Base-by-base conservation (phyloP, 2,797 vertebrate species). In the Aldrovandia affinis region DNA sequence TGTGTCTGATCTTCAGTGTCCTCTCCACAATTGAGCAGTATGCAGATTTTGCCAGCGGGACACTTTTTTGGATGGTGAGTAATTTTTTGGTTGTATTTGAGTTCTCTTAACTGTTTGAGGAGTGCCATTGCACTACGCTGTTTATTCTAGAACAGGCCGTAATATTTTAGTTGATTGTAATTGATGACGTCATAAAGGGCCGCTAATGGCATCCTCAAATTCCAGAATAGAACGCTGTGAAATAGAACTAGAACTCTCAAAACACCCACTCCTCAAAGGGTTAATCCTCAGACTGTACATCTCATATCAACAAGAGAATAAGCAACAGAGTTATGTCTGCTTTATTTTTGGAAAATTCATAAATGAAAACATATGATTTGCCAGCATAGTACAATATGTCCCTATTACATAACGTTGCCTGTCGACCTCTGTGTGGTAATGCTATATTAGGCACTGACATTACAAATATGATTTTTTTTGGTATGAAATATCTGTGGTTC, bases 21-120 rank as follows among this genome's bases (percentile, higher is more conserved):
- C 92, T 98, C 20, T 98, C 97, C 87, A 97, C 97, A 39, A 96
- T 97, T 91, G 97, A 97, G 82, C 95, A 96, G 84, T 97, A 97
- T 90, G 95, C 96, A 83, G 97, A 97, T 33, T 96, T 97, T 84
- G 96, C 97, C 84, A 96, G 93, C 1, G 97, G 96, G 85, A 96
- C 95, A 0, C 96, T 98, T 77, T 97, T 97, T 88, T 98, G 97
- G 97, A 97, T 97, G 96, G 97, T 97, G 90, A 97, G 96, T 94
- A 47, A 0, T 33, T 30, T 9, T 39, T 14, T 22, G 12, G 6
- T 42, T 39, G 33, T 55, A n/a, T n/a, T n/a, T n/a, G n/a, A n/a
- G n/a, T n/a, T n/a, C n/a, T n/a, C n/a, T n/a, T n/a, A n/a, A n/a
- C n/a, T n/a, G n/a, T n/a, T n/a, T n/a, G n/a, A n/a, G n/a, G n/a